phyloP scores from a whole-genome alignment of 2,113 vertebrate species.

The Desmodus rotundus region DNA sequence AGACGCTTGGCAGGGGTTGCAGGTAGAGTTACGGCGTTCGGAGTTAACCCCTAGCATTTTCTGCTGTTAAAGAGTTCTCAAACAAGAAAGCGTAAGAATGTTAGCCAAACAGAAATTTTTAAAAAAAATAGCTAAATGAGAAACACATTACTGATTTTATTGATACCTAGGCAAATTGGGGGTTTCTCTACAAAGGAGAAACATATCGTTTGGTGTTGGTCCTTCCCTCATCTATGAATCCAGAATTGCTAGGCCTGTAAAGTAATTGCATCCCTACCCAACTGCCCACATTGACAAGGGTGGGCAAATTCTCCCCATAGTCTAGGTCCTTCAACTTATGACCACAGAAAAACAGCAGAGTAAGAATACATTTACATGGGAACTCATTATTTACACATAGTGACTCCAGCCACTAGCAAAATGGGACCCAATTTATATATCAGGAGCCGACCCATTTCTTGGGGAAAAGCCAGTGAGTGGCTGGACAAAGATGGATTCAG shows the following conservation, averaged over 20 bases:
- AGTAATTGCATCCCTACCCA: not conserved
- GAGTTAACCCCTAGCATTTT: not conserved
- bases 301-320: not conserved
- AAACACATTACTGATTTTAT: not conserved
- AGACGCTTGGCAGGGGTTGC: not conserved
- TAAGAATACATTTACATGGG: not conserved
- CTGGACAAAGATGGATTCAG: not conserved
- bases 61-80: not conserved
- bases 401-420: not conserved
- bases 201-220: not conserved
- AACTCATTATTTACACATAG: not conserved
- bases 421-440: not conserved
- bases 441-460: not conserved
- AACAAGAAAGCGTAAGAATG: not conserved
- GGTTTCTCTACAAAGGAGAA: not conserved
- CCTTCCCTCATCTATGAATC: not conserved
- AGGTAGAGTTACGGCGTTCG: not conserved
- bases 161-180: not conserved
- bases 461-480: not conserved
- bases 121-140: not conserved
- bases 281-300: not conserved
- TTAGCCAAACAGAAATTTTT: not conserved
- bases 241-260: not conserved
- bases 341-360: not conserved
- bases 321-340: not conserved